phyloP scores from a whole-genome alignment of 2,888 invertebrate genomes.

The Octonoba sinensis region DNA sequence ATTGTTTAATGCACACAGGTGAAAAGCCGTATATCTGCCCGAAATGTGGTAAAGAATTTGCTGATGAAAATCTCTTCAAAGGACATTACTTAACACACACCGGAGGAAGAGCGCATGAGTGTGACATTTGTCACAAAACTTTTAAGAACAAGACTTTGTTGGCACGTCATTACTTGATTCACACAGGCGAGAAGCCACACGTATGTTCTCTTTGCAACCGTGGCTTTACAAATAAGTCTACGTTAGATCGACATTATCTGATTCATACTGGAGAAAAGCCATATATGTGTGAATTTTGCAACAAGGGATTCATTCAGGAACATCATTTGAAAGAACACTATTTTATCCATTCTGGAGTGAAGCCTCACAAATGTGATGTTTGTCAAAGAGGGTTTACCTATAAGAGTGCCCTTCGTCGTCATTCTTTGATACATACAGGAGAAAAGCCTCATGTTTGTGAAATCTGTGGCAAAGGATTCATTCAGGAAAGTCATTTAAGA shows the following conservation, averaged over 20 bases:
- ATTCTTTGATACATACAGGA: constrained; percentile 36
- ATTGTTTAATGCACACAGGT: constrained; percentile 33
- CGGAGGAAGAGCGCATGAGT: constrained; percentile 42
- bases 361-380: constrained; percentile 32
- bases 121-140: constrained; percentile 47
- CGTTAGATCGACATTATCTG: constrained; percentile 51
- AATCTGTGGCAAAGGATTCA: constrained; percentile 51
- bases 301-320: constrained; percentile 56
- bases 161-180: constrained; percentile 44
- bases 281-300: constrained; percentile 43
- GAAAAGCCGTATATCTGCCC: constrained; percentile 42
- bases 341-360: constrained; percentile 44
- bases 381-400: constrained; percentile 50
- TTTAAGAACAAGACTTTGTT: constrained; percentile 53
- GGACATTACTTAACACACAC: constrained; percentile 44
- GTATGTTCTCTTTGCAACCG: constrained; percentile 46
- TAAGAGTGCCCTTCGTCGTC: constrained; percentile 45
- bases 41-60: constrained; percentile 40
- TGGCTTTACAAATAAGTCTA: constrained; percentile 56
- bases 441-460: constrained; percentile 56
- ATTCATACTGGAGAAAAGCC: constrained; percentile 56
- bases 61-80: constrained; percentile 29
- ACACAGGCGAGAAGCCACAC: constrained; percentile 49
- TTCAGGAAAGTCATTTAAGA: constrained; percentile 47
- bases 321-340: constrained; percentile 57